These are phyloP conservation scores for Lepus europaeus DNA, from an alignment of 2,113 vertebrate species.

Conservation along the genomic window DNA sequence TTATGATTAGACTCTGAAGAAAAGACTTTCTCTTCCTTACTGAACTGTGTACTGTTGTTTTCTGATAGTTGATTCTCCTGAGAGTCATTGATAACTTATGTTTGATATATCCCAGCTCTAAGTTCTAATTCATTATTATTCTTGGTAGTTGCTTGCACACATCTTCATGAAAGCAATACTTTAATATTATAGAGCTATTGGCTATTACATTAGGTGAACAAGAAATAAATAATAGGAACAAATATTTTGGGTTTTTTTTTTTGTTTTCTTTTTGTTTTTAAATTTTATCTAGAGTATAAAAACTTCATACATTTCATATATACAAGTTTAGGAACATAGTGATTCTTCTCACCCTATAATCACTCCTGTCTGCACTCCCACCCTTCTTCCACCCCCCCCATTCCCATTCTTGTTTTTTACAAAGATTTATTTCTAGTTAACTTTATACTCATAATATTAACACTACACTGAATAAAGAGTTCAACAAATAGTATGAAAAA, in stretches of 20 bases:
- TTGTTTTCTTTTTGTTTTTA: too few relatives aligned
- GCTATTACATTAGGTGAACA: neutral
- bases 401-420: neutral
- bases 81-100: neutral
- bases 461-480: too few relatives aligned
- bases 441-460: too few relatives aligned
- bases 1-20: neutral
- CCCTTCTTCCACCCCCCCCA: neutral
- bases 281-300: too few relatives aligned
- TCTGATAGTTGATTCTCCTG: neutral
- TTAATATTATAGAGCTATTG: neutral
- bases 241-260: neutral
- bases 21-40: neutral
- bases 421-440: neutral
- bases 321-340: too few relatives aligned
- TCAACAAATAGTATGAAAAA: too few relatives aligned
- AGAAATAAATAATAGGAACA: neutral
- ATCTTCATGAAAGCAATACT: neutral
- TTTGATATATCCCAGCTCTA: neutral
- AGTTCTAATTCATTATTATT: neutral
- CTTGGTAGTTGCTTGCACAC: neutral
- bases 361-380: too few relatives aligned
- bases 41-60: neutral
- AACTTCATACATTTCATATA: too few relatives aligned
- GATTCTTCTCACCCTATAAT: too few relatives aligned